Percentiles rank a stretch among this genome's conserved stretches.
Evolutionary conservation across 1,140 invertebrate genomes (phyloP).

Genomic region (Ips typographus): DNA sequence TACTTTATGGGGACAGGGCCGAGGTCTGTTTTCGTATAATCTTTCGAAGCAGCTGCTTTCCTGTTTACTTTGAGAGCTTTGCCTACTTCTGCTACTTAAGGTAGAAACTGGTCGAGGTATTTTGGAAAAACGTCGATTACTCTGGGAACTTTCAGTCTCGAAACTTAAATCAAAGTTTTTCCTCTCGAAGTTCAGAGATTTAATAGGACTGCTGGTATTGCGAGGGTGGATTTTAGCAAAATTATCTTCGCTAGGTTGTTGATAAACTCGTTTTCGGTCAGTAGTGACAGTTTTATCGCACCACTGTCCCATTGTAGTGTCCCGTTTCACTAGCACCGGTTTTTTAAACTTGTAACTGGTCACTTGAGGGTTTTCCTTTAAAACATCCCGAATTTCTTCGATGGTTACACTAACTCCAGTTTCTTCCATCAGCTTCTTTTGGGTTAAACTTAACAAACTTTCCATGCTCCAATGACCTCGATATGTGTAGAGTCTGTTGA

Average conservation of each 20-base stretch:
- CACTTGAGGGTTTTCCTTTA: neutral
- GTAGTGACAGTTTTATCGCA: neutral
- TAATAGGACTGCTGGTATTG: neutral
- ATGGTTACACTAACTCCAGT: neutral
- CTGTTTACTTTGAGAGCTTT: neutral
- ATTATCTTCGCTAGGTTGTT: neutral
- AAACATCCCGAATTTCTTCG: neutral
- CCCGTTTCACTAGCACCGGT: neutral
- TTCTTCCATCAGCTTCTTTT: conserved; percentile 14
- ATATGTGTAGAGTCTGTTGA: neutral
- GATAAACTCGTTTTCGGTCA: conserved; percentile 2
- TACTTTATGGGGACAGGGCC: neutral
- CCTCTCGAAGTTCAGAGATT: too few relatives aligned
- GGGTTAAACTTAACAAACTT: neutral
- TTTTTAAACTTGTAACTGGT: neutral
- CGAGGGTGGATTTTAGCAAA: neutral
- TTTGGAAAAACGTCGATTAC: neutral
- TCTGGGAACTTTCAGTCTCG: too few relatives aligned
- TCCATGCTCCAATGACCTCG: neutral
- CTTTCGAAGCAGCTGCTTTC: conserved; percentile 2
- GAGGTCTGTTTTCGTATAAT: neutral
- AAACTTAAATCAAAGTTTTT: too few relatives aligned
- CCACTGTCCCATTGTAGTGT: neutral
- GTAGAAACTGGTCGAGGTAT: neutral
- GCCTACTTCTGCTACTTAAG: neutral